Conservation (phyloP, 2,113 vertebrate genomes). For the Gymnogyps californianus region DNA sequence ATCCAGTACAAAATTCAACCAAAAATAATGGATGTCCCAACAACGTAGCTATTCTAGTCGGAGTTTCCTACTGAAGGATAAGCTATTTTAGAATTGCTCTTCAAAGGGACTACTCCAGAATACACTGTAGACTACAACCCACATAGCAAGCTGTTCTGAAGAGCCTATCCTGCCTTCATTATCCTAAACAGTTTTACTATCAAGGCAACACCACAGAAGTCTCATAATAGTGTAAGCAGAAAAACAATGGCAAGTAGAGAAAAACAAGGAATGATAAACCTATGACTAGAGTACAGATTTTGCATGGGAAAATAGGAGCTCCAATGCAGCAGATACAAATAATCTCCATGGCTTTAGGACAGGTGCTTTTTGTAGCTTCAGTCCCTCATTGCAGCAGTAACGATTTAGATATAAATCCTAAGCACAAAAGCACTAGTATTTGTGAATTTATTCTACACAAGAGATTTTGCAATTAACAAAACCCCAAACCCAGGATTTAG, state of each 20-base stretch:
- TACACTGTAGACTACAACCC: background rate
- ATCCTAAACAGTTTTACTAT: background rate
- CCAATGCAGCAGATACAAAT: background rate
- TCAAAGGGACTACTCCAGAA: background rate
- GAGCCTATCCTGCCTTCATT: background rate
- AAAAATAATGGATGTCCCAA: background rate
- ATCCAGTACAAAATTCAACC: background rate
- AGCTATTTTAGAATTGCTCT: background rate
- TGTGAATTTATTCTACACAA: background rate
- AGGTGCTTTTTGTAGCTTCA: background rate
- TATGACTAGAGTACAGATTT: background rate
- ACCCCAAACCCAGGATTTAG: background rate
- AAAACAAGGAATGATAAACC: background rate
- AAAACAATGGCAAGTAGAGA: background rate
- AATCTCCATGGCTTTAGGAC: background rate
- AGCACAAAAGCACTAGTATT: background rate
- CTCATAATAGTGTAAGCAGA: fast-evolving
- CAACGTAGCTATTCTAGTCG: background rate
- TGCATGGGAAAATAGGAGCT: background rate
- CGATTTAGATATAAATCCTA: background rate
- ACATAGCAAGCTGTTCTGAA: background rate
- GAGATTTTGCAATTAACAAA: background rate
- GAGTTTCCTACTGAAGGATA: background rate
- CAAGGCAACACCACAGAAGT: background rate
- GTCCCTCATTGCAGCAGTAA: background rate